phyloP scores from a whole-genome alignment of 2,113 vertebrate genomes.

The Bufo gargarizans region DNA sequence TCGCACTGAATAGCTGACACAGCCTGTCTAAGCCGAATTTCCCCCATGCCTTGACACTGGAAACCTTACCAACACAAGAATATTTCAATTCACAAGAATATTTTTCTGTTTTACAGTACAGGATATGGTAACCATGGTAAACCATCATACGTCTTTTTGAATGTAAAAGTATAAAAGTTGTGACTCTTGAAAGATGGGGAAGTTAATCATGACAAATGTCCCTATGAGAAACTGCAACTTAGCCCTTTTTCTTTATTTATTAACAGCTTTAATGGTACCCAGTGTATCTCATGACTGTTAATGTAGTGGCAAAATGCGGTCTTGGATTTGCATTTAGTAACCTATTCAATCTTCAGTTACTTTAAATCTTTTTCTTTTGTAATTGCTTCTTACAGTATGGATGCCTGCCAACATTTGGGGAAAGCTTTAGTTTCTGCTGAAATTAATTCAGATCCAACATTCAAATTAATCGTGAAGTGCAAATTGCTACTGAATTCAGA shows the following conservation, averaged over 20 bases:
- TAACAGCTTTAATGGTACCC: background rate
- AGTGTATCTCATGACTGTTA: background rate
- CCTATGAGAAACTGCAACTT: no score
- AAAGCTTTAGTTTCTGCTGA: constrained; percentile 46
- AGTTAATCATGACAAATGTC: no score
- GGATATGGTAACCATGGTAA: no score
- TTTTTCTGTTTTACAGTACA: no score
- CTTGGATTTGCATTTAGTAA: constrained; percentile 26
- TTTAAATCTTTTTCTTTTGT: constrained; percentile 43
- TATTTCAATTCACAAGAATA: no score
- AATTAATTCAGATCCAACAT: constrained; percentile 50
- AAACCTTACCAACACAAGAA: no score
- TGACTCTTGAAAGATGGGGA: no score
- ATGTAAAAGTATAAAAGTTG: no score
- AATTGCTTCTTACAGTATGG: constrained; percentile 45
- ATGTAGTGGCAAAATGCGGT: constrained; percentile 18
- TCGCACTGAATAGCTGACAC: no score
- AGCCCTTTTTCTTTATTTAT: background rate
- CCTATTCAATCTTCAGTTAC: constrained; percentile 42
- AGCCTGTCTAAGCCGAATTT: no score
- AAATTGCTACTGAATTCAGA: constrained; percentile 49
- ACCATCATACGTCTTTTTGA: no score
- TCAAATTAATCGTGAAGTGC: constrained; percentile 54
- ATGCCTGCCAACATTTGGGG: constrained; percentile 38
- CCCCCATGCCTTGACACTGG: no score